Percentiles rank a stretch among this genome's conserved stretches.
Conservation (phyloP, 2,888 invertebrate species). For the Chaitophorus viminalis region DNA sequence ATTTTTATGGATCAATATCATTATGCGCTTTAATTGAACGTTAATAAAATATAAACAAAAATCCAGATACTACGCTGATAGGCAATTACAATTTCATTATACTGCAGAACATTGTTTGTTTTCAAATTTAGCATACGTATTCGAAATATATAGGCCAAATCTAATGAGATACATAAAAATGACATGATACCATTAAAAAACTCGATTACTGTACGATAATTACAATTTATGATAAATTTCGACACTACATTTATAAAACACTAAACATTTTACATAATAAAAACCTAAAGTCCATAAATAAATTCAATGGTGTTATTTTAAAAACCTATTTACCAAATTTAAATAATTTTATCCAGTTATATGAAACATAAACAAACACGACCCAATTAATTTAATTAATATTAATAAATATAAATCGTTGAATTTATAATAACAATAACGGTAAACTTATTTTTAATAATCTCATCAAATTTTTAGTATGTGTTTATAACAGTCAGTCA, state of each 20-base stretch:
- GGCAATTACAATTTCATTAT: background rate
- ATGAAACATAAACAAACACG: background rate
- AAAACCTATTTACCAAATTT: background rate
- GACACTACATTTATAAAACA: background rate
- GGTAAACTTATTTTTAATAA: conserved; percentile 26
- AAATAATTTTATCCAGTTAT: background rate
- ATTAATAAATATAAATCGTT: background rate
- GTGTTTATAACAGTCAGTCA: background rate
- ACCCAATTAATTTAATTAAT: background rate
- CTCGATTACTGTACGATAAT: background rate
- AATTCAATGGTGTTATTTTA: background rate
- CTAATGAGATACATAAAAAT: background rate
- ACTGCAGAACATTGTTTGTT: background rate
- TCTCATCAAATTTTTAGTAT: background rate
- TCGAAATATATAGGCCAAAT: background rate
- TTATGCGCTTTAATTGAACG: background rate
- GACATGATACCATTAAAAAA: background rate
- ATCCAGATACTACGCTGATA: background rate
- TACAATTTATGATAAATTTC: background rate
- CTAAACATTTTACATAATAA: background rate
- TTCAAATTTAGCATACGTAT: background rate
- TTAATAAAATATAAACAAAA: background rate
- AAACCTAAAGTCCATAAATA: background rate
- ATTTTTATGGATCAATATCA: background rate
- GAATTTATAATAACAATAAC: background rate